Conservation (phyloP, 2,888 invertebrate species). For the Cephalotes varians region DNA sequence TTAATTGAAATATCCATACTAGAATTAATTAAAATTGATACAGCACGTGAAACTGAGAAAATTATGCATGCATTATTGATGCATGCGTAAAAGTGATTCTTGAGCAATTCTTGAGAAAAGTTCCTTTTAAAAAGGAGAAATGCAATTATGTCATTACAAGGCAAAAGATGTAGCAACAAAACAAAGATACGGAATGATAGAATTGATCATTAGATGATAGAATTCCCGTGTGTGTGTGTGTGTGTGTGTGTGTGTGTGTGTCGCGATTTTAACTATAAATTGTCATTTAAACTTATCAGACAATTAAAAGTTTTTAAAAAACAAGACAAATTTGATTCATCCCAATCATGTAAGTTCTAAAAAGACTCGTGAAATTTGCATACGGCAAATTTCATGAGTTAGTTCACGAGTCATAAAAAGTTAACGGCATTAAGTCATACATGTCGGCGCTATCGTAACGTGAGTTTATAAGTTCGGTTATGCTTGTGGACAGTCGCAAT, state of each 20-base stretch:
- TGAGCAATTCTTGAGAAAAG: background rate
- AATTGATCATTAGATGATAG: too few relatives aligned
- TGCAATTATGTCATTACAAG: background rate
- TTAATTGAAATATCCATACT: background rate
- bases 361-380: background rate
- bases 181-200: background rate
- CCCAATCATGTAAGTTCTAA: background rate
- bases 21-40: slow-evolving; percentile 14
- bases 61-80: background rate
- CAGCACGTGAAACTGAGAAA: background rate
- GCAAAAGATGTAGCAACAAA: background rate
- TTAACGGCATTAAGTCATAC: slow-evolving; percentile 26
- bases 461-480: slow-evolving; percentile 11
- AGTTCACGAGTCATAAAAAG: slow-evolving; percentile 35
- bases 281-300: background rate
- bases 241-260: background rate
- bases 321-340: background rate
- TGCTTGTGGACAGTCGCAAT: background rate
- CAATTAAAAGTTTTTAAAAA: background rate
- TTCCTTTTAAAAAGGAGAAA: background rate
- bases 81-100: background rate
- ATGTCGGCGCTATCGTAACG: slow-evolving; percentile 10
- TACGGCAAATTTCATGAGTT: background rate
- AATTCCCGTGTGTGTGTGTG: background rate
- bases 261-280: background rate